Evolutionary conservation across 2,797 vertebrate species (phyloP).

Genomic region (Aratinga solstitialis): DNA sequence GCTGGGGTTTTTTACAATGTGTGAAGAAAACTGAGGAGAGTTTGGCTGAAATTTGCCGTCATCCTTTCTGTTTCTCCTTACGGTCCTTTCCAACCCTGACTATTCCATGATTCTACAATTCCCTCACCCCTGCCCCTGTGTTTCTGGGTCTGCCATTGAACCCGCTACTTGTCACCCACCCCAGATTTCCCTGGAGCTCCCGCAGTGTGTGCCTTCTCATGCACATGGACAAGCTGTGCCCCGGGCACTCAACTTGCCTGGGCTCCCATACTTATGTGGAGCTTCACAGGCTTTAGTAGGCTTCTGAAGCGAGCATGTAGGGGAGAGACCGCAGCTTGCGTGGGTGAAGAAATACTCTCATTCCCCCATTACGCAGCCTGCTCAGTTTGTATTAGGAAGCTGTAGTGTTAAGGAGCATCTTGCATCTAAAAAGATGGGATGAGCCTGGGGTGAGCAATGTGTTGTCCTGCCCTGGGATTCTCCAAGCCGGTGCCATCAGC

Average conservation of each 20-base stretch:
- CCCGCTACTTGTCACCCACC: background rate
- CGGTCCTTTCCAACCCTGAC: background rate
- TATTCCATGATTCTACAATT: background rate
- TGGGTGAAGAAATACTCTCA: background rate
- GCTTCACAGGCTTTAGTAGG: rapidly evolving
- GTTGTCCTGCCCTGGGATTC: background rate
- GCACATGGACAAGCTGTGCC: rapidly evolving
- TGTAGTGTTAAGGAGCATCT: background rate
- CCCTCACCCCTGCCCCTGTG: rapidly evolving
- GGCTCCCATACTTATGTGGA: rapidly evolving
- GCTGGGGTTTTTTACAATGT: rapidly evolving
- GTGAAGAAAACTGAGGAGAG: background rate
- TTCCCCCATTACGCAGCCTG: rapidly evolving
- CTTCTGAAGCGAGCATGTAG: rapidly evolving
- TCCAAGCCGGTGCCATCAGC: rapidly evolving
- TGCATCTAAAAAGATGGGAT: background rate
- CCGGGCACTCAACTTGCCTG: rapidly evolving
- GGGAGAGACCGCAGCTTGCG: background rate
- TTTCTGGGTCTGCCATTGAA: background rate
- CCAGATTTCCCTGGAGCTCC: background rate
- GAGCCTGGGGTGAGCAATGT: rapidly evolving
- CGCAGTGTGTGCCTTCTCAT: rapidly evolving
- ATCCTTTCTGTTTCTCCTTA: background rate
- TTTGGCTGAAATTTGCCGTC: background rate
- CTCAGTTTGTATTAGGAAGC: background rate